Conservation (phyloP, 2,797 vertebrate species). For the Fratercula arctica region DNA sequence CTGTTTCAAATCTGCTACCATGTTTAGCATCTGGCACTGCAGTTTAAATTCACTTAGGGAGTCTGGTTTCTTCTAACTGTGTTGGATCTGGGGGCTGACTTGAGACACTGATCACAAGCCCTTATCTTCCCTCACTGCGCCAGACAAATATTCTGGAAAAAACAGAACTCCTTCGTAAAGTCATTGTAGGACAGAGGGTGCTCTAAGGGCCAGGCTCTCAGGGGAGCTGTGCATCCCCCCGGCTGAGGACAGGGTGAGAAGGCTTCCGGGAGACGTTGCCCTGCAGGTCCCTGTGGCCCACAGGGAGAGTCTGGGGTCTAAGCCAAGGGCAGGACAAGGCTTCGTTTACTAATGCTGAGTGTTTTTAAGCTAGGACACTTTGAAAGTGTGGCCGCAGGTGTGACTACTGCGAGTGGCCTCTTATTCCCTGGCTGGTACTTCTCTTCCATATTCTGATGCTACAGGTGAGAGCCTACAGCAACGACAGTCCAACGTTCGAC, state of each 20-base stretch:
- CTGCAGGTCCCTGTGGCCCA: not conserved
- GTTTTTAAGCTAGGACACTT: not conserved
- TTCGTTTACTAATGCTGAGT: not conserved
- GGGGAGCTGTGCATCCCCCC: rapidly evolving
- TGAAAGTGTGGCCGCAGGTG: not conserved
- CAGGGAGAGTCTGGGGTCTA: not conserved
- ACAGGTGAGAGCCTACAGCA: not conserved
- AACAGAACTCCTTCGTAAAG: not conserved
- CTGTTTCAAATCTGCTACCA: not conserved
- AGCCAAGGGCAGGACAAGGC: not conserved
- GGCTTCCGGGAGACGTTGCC: not conserved
- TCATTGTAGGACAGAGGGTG: not conserved
- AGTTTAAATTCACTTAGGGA: not conserved
- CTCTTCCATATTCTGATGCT: not conserved
- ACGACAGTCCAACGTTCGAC: rapidly evolving
- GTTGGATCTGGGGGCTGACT: not conserved
- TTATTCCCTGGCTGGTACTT: not conserved
- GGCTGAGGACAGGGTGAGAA: not conserved
- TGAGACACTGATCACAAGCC: not conserved
- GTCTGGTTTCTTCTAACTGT: not conserved
- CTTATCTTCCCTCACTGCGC: not conserved
- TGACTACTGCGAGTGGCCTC: not conserved
- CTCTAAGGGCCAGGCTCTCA: not conserved
- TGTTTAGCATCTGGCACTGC: not conserved
- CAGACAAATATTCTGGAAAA: not conserved